phyloP scores from a whole-genome alignment of 2,113 vertebrate species.

The Cariama cristata region DNA sequence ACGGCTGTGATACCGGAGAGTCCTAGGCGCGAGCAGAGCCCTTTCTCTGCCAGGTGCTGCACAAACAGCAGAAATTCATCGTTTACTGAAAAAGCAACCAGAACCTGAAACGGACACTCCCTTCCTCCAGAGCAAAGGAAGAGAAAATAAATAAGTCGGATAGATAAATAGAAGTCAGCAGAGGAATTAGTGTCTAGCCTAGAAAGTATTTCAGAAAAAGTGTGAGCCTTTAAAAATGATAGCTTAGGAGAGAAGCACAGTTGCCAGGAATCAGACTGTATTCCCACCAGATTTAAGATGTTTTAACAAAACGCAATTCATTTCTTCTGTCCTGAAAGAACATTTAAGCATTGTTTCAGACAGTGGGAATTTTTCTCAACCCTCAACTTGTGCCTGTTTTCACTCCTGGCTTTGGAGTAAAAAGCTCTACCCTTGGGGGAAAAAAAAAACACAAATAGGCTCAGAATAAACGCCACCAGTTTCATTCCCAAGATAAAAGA shows the following conservation, averaged over 20 bases:
- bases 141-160: constrained; percentile 25
- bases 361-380: background rate
- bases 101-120: constrained; percentile 7
- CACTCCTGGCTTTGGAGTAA: background rate
- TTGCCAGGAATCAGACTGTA: constrained; percentile 38
- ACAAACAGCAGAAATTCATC: background rate
- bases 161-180: constrained; percentile 16
- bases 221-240: constrained; percentile 23
- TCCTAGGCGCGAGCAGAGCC: rapidly evolving
- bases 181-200: background rate
- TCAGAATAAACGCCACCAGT: background rate
- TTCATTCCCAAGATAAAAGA: background rate
- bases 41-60: constrained; percentile 3
- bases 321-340: background rate
- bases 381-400: background rate
- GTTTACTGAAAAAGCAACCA: constrained; percentile 41
- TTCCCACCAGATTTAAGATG: constrained; percentile 16
- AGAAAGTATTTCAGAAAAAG: constrained; percentile 34
- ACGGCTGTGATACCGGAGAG: background rate
- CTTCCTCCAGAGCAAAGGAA: constrained; percentile 18
- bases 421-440: background rate
- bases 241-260: constrained; percentile 22
- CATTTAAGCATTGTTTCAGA: background rate
- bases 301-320: background rate
- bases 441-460: background rate